phyloP scores from a whole-genome alignment of 2,797 vertebrate species.

The Odontamblyopus rebecca region DNA sequence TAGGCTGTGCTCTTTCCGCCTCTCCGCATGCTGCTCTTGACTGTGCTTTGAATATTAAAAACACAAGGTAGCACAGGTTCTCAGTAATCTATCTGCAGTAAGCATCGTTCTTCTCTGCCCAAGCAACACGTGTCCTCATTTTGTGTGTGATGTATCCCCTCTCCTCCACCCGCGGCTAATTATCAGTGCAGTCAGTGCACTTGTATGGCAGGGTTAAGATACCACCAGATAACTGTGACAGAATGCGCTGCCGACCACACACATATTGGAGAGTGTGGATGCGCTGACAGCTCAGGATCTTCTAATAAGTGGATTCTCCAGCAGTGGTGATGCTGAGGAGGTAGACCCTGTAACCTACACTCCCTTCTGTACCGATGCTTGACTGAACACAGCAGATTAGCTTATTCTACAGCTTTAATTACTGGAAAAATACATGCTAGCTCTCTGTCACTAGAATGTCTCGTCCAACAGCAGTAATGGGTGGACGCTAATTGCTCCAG shows the following conservation, averaged over 20 bases:
- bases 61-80: constrained; percentile 7
- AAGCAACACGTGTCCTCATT: constrained; percentile 28
- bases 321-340: constrained; percentile 25
- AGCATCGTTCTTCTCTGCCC: constrained; percentile 12
- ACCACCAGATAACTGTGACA: constrained; percentile 29
- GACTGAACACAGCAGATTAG: constrained; percentile 31
- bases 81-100: neutral
- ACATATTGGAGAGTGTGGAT: constrained; percentile 15
- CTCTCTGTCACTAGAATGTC: constrained; percentile 32
- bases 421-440: constrained; percentile 24
- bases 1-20: constrained; percentile 17
- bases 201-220: constrained; percentile 27
- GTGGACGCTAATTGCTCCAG: constrained; percentile 13
- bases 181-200: constrained; percentile 27
- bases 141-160: constrained; percentile 28
- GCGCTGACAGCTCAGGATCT: constrained; percentile 54
- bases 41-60: constrained; percentile 25
- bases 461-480: constrained; percentile 26
- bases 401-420: constrained; percentile 42
- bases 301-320: constrained; percentile 54
- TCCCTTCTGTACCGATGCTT: constrained; percentile 30
- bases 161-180: constrained; percentile 32
- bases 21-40: constrained; percentile 30
- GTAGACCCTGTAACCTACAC: constrained; percentile 45
- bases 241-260: constrained; percentile 21